These are phyloP conservation scores for Drepanosiphum platanoidis DNA, from an alignment of 2,888 invertebrate species.

Conservation along the genomic window DNA sequence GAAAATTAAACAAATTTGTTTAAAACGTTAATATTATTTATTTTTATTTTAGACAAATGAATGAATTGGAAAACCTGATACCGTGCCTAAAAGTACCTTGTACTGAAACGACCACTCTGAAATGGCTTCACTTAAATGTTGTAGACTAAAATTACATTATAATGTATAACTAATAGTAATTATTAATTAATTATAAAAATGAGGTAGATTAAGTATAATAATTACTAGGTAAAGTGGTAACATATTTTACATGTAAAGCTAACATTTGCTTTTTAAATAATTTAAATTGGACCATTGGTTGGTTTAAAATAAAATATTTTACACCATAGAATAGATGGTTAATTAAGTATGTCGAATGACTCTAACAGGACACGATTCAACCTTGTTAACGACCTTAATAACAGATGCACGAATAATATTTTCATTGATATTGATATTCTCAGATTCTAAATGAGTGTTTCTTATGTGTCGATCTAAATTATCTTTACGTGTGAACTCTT, in stretches of 20 bases:
- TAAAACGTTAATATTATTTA: too few relatives aligned
- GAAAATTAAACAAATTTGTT: too few relatives aligned
- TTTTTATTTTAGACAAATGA: too few relatives aligned
- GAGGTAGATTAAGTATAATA: conserved; percentile 5
- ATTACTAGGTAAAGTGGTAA: not conserved
- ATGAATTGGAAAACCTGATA: too few relatives aligned
- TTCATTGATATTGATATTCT: conserved; percentile 43
- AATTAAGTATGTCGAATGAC: conserved; percentile 56
- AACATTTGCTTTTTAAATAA: not conserved
- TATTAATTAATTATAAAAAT: conserved; percentile 16
- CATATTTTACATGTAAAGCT: not conserved
- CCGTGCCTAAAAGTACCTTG: too few relatives aligned
- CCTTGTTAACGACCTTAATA: conserved; percentile 52
- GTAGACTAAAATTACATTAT: too few relatives aligned
- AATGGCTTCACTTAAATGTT: too few relatives aligned
- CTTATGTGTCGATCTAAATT: conserved; percentile 62
- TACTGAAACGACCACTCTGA: too few relatives aligned
- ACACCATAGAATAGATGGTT: not conserved
- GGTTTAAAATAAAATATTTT: not conserved
- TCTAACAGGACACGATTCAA: conserved; percentile 51
- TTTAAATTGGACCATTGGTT: not conserved
- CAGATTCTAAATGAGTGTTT: conserved; percentile 61
- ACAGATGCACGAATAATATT: conserved; percentile 51
- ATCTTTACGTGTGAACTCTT: conserved; percentile 63
- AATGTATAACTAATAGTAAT: too few relatives aligned